Base-by-base conservation (phyloP, 2,888 invertebrate genomes). In the Lasioglossum vierecki region DNA sequence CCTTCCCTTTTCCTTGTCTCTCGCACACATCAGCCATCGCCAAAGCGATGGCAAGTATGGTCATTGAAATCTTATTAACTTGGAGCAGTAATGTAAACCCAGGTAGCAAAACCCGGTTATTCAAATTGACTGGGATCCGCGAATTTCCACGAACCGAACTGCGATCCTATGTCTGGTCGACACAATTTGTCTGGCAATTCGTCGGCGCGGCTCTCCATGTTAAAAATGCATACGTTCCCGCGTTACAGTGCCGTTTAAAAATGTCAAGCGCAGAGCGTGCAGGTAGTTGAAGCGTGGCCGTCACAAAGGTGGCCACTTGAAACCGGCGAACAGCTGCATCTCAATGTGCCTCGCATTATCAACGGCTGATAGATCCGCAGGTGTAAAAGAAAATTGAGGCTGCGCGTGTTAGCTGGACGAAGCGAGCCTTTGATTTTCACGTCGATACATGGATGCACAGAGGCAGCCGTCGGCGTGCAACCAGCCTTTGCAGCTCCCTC, bases 381-480 rank as follows among this genome's bases (percentile, higher is more conserved):
- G 88, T 82, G 83, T 85, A 84, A 83, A 89, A 90, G 90, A 86
- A 88, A 89, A 90, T 89, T 84, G 70, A 82, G 80, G 82, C 73
- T 83, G 79, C 71, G 74, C 85, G 79, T 82, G 80, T 88, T 73
- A 68, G 75, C 79, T 82, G 68, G 74, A 77, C 73, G 79, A 26
- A 49, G 79, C 68, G 80, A 82, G 91, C 88, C 90, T 90, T 90
- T 90, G 90, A 90, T 90, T 90, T 90, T 87, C 83, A 76, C 84
- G 79, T 76, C 77, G 85, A 80, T 80, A 84, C 83, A 85, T 22
- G 83, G 75, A 84, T 87, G 83, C 85, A 82, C 81, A 82, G 75
- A 76, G 82, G 60, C 35, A 66, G 68, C 68, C 80, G 76, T 79
- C 77, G 80, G 78, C 74, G 78, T 75, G 66, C 15, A 18, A 26